phyloP scores from a whole-genome alignment of 2,797 vertebrate genomes.

The Acestrorhynchus altus region DNA sequence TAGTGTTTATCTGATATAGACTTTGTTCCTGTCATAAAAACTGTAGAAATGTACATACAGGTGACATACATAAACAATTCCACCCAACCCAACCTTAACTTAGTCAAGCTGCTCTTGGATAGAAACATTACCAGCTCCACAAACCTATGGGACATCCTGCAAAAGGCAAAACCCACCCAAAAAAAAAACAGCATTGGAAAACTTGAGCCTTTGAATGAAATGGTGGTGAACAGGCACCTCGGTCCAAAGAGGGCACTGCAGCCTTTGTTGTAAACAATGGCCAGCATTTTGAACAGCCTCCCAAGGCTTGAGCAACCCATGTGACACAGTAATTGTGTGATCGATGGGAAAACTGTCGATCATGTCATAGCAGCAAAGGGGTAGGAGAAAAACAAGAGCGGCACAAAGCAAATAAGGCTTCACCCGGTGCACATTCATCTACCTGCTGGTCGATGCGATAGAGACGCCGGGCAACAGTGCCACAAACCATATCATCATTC shows the following conservation, averaged over 20 bases:
- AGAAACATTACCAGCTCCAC: no score
- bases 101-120: no score
- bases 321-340: conserved; percentile 26
- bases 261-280: background rate
- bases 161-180: no score
- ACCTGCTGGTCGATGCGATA: conserved; percentile 72
- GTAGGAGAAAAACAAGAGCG: conserved; percentile 21
- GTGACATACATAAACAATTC: no score
- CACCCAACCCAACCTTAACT: no score
- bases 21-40: no score
- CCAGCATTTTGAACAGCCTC: background rate
- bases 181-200: background rate
- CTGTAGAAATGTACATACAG: no score
- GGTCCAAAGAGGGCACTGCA: background rate
- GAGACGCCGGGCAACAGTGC: conserved; percentile 69
- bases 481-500: conserved; percentile 69
- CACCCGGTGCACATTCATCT: conserved; percentile 58
- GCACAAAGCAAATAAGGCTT: conserved; percentile 47
- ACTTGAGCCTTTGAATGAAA: background rate
- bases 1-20: no score
- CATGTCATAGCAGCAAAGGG: conserved; percentile 17
- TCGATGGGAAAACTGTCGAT: conserved; percentile 21
- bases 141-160: no score
- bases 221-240: background rate
- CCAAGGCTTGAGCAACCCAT: conserved; percentile 4